Percentiles rank a stretch among this genome's conserved stretches.
Conservation (phyloP, 2,113 vertebrate species). For the Toxotes jaculatrix region DNA sequence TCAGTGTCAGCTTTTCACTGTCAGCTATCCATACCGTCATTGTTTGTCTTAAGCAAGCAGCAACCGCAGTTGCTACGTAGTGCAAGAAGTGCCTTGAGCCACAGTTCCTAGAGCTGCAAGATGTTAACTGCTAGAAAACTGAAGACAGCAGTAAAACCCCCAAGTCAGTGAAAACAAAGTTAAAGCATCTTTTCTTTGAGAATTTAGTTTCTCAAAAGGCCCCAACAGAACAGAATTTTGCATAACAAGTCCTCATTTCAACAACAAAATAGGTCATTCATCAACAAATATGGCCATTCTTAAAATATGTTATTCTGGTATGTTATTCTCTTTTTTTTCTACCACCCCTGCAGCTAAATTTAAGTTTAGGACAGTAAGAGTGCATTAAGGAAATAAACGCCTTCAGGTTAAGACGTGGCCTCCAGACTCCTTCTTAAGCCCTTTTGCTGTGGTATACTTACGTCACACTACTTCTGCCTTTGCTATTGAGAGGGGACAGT, state of each 20-base stretch:
- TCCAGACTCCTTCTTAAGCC: not conserved
- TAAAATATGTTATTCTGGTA: not conserved
- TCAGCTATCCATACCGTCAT: not conserved
- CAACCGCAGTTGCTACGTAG: not conserved
- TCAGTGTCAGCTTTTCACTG: not conserved
- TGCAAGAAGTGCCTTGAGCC: not conserved
- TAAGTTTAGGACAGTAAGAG: too few relatives aligned
- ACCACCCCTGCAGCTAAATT: not conserved
- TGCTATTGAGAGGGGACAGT: not conserved
- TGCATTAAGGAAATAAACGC: too few relatives aligned
- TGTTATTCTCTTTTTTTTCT: not conserved
- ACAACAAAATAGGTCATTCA: not conserved
- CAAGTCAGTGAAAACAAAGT: not conserved
- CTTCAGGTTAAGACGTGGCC: too few relatives aligned
- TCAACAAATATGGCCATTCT: not conserved
- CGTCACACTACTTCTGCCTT: not conserved
- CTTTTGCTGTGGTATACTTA: not conserved
- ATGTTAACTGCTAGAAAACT: slow-evolving; percentile 1
- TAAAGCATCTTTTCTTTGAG: not conserved
- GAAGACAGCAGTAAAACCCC: not conserved
- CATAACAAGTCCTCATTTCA: not conserved
- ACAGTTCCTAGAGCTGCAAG: not conserved
- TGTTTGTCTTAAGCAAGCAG: slow-evolving; percentile 1
- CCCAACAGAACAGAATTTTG: not conserved
- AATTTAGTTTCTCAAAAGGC: not conserved